phyloP scores from a whole-genome alignment of 2,797 vertebrate species.

The Danio albolineatus region DNA sequence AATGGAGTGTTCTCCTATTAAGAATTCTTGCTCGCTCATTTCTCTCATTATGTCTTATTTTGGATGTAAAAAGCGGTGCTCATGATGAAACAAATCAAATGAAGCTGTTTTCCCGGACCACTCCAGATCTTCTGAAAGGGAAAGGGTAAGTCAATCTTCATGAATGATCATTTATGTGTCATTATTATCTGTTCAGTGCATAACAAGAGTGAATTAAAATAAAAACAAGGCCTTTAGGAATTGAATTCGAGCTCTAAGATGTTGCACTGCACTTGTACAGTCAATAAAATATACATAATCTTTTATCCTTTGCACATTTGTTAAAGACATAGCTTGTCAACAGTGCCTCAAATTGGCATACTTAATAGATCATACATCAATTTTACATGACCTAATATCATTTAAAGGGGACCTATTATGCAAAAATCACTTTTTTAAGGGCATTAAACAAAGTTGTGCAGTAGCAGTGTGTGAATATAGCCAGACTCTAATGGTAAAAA shows the following conservation, averaged over 20 bases:
- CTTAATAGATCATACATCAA: neutral
- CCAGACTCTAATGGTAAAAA: too few relatives aligned
- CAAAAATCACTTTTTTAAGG: too few relatives aligned
- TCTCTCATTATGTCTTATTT: conserved; percentile 61
- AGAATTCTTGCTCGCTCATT: neutral
- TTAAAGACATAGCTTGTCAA: neutral
- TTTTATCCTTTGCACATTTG: neutral
- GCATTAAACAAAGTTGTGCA: too few relatives aligned
- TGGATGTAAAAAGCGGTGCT: conserved; percentile 85
- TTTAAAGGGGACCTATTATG: too few relatives aligned
- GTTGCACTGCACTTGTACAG: neutral
- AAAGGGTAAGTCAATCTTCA: conserved; percentile 92
- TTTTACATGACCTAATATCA: neutral
- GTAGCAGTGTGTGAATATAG: too few relatives aligned
- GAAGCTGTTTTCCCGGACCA: conserved; percentile 87
- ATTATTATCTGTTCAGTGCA: neutral
- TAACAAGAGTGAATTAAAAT: conserved; percentile 1
- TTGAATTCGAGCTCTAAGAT: neutral
- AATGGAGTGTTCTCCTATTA: neutral
- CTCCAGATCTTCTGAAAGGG: conserved; percentile 93
- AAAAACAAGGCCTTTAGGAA: conserved; percentile 4
- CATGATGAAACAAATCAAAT: conserved; percentile 87
- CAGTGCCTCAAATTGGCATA: neutral
- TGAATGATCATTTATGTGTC: conserved; percentile 54
- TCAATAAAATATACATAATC: too few relatives aligned